Conservation (phyloP, 2,888 invertebrate species). For the Pardosa pseudoannulata region DNA sequence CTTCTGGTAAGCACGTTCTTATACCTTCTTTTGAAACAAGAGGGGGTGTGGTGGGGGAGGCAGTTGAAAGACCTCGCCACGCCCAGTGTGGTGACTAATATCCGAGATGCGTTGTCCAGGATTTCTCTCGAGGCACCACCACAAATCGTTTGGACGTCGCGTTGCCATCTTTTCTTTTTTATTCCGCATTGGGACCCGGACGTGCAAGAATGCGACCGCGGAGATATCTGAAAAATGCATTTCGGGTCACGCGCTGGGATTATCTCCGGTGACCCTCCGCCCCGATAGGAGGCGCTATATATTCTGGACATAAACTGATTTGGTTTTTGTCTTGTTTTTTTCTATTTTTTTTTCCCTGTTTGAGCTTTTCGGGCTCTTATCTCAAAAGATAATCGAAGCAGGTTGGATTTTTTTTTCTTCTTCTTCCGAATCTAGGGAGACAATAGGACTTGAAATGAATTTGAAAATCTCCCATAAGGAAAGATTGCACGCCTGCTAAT, state of each 20-base stretch:
- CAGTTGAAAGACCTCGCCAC: neutral
- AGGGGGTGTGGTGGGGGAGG: too few species aligned
- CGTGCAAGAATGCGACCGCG: conserved; percentile 9
- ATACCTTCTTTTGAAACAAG: too few species aligned
- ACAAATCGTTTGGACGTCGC: neutral
- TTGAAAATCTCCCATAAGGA: too few species aligned
- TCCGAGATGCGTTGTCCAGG: neutral
- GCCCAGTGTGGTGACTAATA: neutral
- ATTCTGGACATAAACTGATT: neutral
- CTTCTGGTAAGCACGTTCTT: too few species aligned
- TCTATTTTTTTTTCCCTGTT: neutral
- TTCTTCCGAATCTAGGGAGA: too few species aligned
- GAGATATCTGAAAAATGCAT: neutral
- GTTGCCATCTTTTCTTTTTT: too few species aligned
- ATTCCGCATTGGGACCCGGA: neutral
- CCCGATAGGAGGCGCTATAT: neutral
- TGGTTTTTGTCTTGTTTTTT: too few species aligned
- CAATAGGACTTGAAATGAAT: too few species aligned
- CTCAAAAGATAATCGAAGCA: neutral
- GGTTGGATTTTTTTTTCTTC: neutral
- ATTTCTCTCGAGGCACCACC: too few species aligned
- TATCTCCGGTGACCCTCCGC: neutral
- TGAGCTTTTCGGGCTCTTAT: neutral
- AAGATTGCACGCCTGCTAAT: too few species aligned
- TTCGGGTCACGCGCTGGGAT: neutral